phyloP scores from a whole-genome alignment of 92 coral and sea anemone species.

The Paramuricea clavata region DNA sequence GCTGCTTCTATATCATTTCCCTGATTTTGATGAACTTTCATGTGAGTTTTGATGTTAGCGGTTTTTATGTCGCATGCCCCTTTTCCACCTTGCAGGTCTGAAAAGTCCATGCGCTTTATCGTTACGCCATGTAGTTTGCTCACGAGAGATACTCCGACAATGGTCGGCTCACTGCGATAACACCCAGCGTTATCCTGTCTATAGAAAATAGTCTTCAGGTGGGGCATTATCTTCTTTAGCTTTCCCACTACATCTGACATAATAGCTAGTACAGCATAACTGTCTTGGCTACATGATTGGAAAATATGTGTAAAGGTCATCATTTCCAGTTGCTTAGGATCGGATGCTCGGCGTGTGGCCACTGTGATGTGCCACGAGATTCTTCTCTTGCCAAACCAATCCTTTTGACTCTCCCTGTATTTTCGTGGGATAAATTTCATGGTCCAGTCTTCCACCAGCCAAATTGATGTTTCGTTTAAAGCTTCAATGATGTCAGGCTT shows the following conservation, averaged over 20 bases:
- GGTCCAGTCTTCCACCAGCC: slow-evolving; percentile 69
- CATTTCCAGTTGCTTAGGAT: slow-evolving; percentile 60
- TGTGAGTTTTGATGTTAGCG: slow-evolving; percentile 71
- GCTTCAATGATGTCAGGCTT: slow-evolving; percentile 41
- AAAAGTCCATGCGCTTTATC: slow-evolving; percentile 69
- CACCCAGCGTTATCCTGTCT: slow-evolving; percentile 82
- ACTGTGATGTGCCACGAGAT: slow-evolving; percentile 70
- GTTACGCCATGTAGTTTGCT: slow-evolving; percentile 60
- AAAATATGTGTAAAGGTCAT: slow-evolving; percentile 75
- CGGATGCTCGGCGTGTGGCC: slow-evolving; percentile 29
- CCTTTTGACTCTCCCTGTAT: slow-evolving; percentile 73
- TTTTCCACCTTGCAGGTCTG: slow-evolving; percentile 83
- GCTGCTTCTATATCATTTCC: slow-evolving; percentile 76
- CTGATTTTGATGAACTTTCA: slow-evolving; percentile 64
- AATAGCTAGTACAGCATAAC: slow-evolving; percentile 65
- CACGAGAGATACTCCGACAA: slow-evolving; percentile 63
- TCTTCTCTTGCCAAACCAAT: slow-evolving; percentile 69
- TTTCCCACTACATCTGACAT: slow-evolving; percentile 69
- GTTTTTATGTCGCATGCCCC: slow-evolving; percentile 78
- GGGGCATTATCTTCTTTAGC: slow-evolving; percentile 60
- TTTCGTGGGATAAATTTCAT: slow-evolving; percentile 71
- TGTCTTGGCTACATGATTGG: slow-evolving; percentile 74
- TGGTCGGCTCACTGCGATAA: slow-evolving; percentile 75
- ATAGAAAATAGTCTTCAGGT: slow-evolving; percentile 54
- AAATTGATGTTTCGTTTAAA: slow-evolving; percentile 57